Base-by-base conservation (phyloP, 2,888 invertebrate species). In the Stenodema calcarata region DNA sequence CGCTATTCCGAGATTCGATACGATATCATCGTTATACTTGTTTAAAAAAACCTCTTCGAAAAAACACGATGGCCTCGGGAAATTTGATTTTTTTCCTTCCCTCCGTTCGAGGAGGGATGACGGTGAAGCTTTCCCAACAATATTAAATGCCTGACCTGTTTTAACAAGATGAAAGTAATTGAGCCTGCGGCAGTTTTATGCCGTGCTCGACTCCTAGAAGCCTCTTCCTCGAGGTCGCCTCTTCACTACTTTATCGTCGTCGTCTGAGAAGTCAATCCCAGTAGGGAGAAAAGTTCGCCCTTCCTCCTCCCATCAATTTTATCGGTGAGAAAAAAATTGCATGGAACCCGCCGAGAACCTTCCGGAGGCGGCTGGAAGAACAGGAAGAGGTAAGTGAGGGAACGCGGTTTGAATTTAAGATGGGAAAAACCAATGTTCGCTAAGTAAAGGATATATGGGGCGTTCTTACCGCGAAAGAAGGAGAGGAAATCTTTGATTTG, bases 81-180 rank as follows among this genome's bases (percentile, higher is more conserved):
- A 62, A 41, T 73, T 73, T 73, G 73, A 73, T 12, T 73, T 73
- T 73, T 73, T 7, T 35, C 35, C n/a, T n/a, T n/a, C 35, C 35
- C 9, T 30, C 35, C 73, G 35, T 9, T 62, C 23, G 23, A 62
- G 62, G 7, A 9, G 62, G 9, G 18, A 18, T n/a, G 16, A 11
- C 28, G 41, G 35, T n/a, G n/a, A 73, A 73, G 73, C 73, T 73
- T 73, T 73, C 16, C 73, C 73, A 73, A 73, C 73, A 73, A 30
- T 16, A 73, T 73, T 73, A 73, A 41, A 73, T 41, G 73, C 73
- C 30, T 73, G 73, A 73, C 73, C 73, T 73, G 73, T 73, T 73
- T 73, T 73, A 73, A 73, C 73, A 73, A 73, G 73, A 73, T 73
- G 73, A 73, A 73, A 73, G 73, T 73, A 73, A 73, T 73, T 73